Evolutionary conservation across 1,140 invertebrate species (phyloP).

Genomic region (Euschistus heros): DNA sequence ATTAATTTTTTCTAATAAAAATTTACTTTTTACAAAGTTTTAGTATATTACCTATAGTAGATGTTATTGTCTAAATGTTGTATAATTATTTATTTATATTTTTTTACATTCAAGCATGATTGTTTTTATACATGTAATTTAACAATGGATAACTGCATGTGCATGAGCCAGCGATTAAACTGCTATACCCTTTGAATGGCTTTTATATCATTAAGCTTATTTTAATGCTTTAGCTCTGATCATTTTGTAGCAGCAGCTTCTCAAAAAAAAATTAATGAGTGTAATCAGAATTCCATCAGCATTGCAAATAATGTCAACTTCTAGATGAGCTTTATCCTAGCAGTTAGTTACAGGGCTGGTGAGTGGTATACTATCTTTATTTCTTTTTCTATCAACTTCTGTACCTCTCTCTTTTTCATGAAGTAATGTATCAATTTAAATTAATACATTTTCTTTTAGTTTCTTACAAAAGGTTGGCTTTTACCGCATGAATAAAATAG

Average conservation of each 20-base stretch:
- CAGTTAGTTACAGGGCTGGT: conserved; percentile 9
- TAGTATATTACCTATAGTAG: no score
- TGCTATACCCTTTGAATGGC: no score
- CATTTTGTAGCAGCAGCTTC: conserved; percentile 1
- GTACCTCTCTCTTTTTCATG: conserved; percentile 11
- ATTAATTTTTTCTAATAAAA: no score
- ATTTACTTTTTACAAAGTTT: no score
- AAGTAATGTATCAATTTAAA: not conserved
- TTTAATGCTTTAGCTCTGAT: conserved; percentile 6
- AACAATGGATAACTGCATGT: no score
- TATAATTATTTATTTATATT: no score
- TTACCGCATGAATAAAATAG: conserved; percentile 10
- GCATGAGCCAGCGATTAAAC: no score
- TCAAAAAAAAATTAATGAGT: conserved; percentile 4
- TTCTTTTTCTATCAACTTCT: conserved; percentile 2
- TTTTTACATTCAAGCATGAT: no score
- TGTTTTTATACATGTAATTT: no score
- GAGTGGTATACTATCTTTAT: conserved; percentile 5
- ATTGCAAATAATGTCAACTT: conserved; percentile 14
- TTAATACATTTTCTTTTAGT: conserved; percentile 1
- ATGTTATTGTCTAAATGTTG: no score
- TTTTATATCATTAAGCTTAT: not conserved
- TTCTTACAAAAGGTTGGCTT: not conserved
- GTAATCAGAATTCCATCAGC: not conserved
- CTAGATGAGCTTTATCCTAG: conserved; percentile 8